These are phyloP conservation scores for Ostrea edulis DNA, from an alignment of 1,140 invertebrate species.

Conservation along the genomic window DNA sequence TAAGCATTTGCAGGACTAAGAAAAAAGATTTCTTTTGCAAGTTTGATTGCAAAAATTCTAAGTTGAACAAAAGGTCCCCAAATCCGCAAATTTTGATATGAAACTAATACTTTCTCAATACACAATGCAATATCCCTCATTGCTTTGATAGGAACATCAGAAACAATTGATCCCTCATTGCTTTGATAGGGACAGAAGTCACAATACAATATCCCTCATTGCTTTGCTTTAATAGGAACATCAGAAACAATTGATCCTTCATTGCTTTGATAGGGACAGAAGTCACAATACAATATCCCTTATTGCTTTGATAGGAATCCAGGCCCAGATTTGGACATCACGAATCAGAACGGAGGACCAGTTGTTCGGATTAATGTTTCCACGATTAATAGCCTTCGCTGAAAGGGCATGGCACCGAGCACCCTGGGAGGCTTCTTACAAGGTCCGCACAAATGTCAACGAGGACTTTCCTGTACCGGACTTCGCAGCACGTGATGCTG, in stretches of 20 bases:
- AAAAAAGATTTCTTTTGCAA: too few species aligned
- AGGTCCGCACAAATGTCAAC: slow-evolving; percentile 23
- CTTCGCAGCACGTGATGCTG: slow-evolving; percentile 39
- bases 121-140: too few species aligned
- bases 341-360: slow-evolving; percentile 66
- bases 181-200: background rate
- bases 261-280: background rate
- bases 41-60: too few species aligned
- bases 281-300: too few species aligned
- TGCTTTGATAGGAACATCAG: too few species aligned
- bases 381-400: slow-evolving; percentile 70
- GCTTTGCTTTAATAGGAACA: background rate
- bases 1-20: too few species aligned
- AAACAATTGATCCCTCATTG: too few species aligned
- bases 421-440: slow-evolving; percentile 64
- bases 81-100: too few species aligned
- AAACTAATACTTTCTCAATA: too few species aligned
- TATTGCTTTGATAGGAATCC: slow-evolving; percentile 63
- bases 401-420: slow-evolving; percentile 74
- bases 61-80: too few species aligned
- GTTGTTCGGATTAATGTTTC: slow-evolving; percentile 69
- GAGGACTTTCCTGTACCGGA: slow-evolving; percentile 45
- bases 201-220: too few species aligned
- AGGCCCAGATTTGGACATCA: slow-evolving; percentile 69
- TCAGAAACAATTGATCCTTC: too few species aligned